These are phyloP conservation scores for Melangyna quadrimaculata DNA, from an alignment of 2,888 invertebrate genomes.

Conservation along the genomic window DNA sequence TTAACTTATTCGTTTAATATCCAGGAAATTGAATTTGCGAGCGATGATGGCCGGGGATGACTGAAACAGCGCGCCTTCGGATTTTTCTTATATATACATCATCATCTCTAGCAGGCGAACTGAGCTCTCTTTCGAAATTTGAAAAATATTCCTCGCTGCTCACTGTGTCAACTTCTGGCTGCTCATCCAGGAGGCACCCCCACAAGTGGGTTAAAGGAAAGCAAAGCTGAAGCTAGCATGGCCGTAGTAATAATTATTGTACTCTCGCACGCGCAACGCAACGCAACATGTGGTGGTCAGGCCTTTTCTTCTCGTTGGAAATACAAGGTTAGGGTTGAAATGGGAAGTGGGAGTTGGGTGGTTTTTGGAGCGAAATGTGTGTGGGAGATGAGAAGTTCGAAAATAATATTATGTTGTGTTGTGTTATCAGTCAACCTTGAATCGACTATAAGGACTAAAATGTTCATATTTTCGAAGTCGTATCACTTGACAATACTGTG, in stretches of 20 bases:
- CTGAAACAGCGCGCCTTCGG: conserved; percentile 68
- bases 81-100: conserved; percentile 58
- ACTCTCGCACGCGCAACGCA: conserved; percentile 40
- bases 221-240: not conserved
- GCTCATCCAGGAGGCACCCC: not conserved
- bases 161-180: not conserved
- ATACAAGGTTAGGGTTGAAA: not conserved
- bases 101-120: not conserved
- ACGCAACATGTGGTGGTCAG: conserved; percentile 63
- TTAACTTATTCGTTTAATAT: conserved; percentile 1
- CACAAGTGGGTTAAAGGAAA: not conserved
- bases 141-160: not conserved
- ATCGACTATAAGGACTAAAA: conserved; percentile 43
- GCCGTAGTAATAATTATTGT: not conserved
- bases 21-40: conserved; percentile 50
- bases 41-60: conserved; percentile 65
- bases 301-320: not conserved
- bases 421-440: conserved; percentile 69
- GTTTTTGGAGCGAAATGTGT: not conserved
- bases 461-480: conserved; percentile 16
- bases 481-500: not conserved
- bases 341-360: not conserved
- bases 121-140: conserved; percentile 48
- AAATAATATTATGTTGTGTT: conserved; percentile 30
- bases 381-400: conserved; percentile 32